Percentiles rank a stretch among this genome's conserved stretches.
phyloP scores from a whole-genome alignment of 2,888 invertebrate species.

The Conops quadrifasciatus region DNA sequence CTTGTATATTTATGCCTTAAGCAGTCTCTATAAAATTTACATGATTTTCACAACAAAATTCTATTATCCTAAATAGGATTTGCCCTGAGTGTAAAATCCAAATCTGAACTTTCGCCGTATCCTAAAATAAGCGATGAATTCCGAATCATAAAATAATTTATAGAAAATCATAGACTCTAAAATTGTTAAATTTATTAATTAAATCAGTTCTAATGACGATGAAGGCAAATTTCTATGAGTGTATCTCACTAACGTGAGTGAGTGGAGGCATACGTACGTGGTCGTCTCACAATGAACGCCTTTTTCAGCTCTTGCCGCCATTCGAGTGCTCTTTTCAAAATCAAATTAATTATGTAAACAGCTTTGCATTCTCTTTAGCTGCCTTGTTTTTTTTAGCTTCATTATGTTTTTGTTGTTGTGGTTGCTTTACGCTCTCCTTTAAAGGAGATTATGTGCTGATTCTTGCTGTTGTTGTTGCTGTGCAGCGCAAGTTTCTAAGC shows the following conservation, averaged over 20 bases:
- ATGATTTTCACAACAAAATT: too few species aligned
- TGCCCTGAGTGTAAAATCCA: too few species aligned
- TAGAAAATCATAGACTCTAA: too few species aligned
- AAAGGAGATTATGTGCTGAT: background rate
- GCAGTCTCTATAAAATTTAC: too few species aligned
- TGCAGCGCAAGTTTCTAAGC: background rate
- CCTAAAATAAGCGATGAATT: too few species aligned
- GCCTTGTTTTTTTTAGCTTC: background rate
- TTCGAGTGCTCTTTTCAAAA: slow-evolving; percentile 43
- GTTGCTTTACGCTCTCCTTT: background rate
- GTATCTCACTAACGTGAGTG: background rate
- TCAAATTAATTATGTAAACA: slow-evolving; percentile 54
- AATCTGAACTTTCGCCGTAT: too few species aligned
- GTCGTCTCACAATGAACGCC: background rate
- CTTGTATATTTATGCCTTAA: too few species aligned
- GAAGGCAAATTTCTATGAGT: background rate
- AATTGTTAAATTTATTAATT: too few species aligned
- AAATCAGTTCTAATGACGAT: background rate
- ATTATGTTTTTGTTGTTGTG: background rate
- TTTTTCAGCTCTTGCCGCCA: slow-evolving; percentile 36
- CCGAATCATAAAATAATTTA: too few species aligned
- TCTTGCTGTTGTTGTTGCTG: slow-evolving; percentile 20
- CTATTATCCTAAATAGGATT: too few species aligned
- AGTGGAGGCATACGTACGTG: background rate
- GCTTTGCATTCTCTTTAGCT: slow-evolving; percentile 48